Evolutionary conservation across 2,888 invertebrate species (phyloP).

Genomic region (Syrista parreyssii): DNA sequence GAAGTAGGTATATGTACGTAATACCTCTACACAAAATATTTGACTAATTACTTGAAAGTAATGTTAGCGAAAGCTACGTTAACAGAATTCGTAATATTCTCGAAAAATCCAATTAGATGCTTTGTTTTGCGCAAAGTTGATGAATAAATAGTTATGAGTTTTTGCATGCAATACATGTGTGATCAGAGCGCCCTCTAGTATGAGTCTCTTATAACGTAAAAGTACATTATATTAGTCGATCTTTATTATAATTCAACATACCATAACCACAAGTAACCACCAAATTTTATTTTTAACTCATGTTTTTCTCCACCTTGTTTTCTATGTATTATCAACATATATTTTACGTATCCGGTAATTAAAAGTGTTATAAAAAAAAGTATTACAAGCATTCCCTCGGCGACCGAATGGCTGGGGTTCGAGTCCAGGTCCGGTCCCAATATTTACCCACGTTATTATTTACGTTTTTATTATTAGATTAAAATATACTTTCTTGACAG

Average conservation of each 20-base stretch:
- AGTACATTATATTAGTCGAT: not conserved
- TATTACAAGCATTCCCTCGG: not conserved
- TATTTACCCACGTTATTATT: not conserved
- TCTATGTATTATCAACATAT: not conserved
- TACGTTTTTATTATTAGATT: not conserved
- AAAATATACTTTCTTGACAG: not conserved
- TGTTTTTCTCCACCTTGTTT: not conserved
- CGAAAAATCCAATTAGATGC: not conserved
- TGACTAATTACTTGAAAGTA: no score
- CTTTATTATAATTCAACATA: not conserved
- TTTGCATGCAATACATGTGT: not conserved
- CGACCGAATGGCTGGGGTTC: not conserved
- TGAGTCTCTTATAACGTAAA: not conserved
- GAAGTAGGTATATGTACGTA: no score
- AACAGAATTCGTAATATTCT: no score
- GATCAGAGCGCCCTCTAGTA: not conserved
- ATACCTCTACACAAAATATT: no score
- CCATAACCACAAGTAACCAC: not conserved
- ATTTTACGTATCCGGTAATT: not conserved
- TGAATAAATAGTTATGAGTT: not conserved
- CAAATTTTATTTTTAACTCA: not conserved
- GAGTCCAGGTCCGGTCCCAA: not conserved
- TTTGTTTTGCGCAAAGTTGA: not conserved
- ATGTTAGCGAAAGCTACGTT: no score
- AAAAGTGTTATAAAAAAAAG: not conserved